phyloP scores from a whole-genome alignment of 2,113 vertebrate species.

The Trogon surrucura region DNA sequence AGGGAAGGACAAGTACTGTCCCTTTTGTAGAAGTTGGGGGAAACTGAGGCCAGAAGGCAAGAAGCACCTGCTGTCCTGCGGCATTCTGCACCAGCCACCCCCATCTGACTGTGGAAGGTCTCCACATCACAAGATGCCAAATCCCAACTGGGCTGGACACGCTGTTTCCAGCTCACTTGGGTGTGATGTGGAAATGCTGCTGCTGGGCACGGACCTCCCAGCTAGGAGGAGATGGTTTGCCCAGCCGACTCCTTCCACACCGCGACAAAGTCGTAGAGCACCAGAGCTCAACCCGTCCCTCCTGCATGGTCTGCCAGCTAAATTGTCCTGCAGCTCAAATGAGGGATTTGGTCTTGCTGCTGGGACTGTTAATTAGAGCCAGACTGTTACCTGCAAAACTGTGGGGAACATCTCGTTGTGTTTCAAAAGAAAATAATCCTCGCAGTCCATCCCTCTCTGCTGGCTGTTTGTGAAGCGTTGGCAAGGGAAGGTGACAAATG shows the following conservation, averaged over 20 bases:
- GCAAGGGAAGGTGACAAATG: not conserved
- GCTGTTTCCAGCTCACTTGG: not conserved
- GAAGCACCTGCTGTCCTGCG: not conserved
- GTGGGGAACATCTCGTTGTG: not conserved
- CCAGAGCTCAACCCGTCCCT: not conserved
- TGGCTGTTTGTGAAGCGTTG: not conserved
- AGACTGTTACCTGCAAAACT: not conserved
- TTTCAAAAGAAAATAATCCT: not conserved
- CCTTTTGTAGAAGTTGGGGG: not conserved
- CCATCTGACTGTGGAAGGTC: not conserved
- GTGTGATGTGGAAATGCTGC: not conserved
- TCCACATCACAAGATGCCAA: not conserved
- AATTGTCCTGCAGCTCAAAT: not conserved
- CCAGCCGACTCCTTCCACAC: not conserved
- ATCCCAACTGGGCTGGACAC: not conserved
- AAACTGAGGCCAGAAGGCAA: not conserved
- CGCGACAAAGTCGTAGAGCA: not conserved
- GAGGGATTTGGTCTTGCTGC: not conserved
- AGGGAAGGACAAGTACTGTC: not conserved
- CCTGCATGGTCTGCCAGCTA: not conserved
- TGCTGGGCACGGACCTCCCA: not conserved
- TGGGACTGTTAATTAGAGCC: not conserved
- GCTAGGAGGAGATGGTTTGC: not conserved
- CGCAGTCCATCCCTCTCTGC: rapidly evolving
- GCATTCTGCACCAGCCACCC: not conserved